These are phyloP conservation scores for Mirounga angustirostris DNA, from an alignment of 2,113 vertebrate genomes.

Conservation along the genomic window DNA sequence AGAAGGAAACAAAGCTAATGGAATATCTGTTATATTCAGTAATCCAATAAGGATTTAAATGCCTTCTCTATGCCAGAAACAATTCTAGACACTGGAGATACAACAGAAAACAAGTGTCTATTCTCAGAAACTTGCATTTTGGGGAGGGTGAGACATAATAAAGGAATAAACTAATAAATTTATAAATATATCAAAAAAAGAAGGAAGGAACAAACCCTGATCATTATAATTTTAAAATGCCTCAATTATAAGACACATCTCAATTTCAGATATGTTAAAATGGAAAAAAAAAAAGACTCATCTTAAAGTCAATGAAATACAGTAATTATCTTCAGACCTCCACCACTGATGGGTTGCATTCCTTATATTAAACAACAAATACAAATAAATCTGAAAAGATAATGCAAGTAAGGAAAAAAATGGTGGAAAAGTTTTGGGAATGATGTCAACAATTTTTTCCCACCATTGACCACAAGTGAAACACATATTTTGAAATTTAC, in stretches of 20 bases:
- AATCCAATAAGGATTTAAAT: background rate
- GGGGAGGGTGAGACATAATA: background rate
- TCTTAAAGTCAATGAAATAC: background rate
- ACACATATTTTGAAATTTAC: background rate
- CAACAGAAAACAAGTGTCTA: background rate
- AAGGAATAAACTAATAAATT: background rate
- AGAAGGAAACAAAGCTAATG: background rate
- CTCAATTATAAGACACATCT: background rate
- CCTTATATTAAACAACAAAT: background rate
- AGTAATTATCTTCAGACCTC: background rate
- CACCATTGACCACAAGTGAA: background rate
- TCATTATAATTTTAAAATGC: background rate
- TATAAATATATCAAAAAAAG: background rate
- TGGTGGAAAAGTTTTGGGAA: background rate
- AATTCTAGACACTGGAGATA: background rate
- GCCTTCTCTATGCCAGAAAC: background rate
- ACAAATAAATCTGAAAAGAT: background rate
- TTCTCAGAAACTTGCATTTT: background rate
- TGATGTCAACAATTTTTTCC: background rate
- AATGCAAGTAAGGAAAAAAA: background rate
- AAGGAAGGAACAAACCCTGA: background rate
- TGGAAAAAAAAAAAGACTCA: background rate
- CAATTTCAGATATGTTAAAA: background rate
- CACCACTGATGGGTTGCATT: background rate
- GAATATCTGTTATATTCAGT: background rate